Evolutionary conservation across 37 sponge, comb jelly and placozoan species (phyloP).

Genomic region (Haliclona indistincta): DNA sequence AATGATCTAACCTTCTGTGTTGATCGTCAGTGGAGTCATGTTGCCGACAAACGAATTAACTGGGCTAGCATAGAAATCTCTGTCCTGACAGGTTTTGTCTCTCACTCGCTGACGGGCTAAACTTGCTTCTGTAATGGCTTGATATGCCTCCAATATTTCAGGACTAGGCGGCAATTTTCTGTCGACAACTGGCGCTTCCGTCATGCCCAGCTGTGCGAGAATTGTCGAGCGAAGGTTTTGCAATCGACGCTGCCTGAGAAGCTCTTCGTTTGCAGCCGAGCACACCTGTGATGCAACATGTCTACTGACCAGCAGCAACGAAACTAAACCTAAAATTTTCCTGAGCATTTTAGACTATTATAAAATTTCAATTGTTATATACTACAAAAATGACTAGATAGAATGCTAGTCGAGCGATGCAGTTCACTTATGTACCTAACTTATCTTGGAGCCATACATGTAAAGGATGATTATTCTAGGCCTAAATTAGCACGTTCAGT

Average conservation of each 20-base stretch:
- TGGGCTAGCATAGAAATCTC: slow-evolving; percentile 53
- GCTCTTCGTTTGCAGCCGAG: slow-evolving; percentile 1
- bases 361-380: neutral
- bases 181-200: neutral
- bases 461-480: no score
- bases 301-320: no score
- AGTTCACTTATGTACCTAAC: neutral
- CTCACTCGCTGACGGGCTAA: slow-evolving; percentile 9
- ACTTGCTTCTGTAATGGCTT: slow-evolving; percentile 11
- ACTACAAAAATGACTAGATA: neutral
- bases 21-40: no score
- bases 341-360: neutral
- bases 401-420: neutral
- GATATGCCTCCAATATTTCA: slow-evolving; percentile 6
- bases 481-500: no score
- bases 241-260: slow-evolving; percentile 17
- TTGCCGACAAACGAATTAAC: slow-evolving; percentile 40
- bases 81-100: slow-evolving; percentile 24
- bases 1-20: no score
- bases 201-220: slow-evolving; percentile 50
- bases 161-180: neutral
- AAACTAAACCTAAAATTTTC: no score
- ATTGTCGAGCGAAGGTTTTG: slow-evolving; percentile 30
- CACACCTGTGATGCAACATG: neutral
- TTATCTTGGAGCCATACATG: neutral